Evolutionary conservation across 2,888 invertebrate species (phyloP), one percentile per base, ranked within the genome.

Genomic region (Agrochola lychnidis): DNA sequence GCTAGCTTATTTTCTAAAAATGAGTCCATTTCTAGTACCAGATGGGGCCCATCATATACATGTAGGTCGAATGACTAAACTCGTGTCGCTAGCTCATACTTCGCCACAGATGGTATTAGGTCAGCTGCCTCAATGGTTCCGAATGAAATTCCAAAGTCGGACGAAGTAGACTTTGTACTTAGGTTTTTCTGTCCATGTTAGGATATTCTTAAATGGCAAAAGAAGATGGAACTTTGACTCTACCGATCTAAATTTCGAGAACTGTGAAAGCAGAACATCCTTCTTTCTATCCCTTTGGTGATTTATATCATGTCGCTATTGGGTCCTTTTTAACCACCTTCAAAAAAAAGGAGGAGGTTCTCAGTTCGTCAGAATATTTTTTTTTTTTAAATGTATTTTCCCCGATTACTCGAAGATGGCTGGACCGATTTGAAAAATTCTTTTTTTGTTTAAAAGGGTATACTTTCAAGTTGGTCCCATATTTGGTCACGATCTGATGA

Each of bases 71-170:
- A n/a, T 36, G 53, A 48, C 25, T 45, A 14, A 57, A 45, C 61
- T 36, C 30, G 40, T 48, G n/a, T 56, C 56, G 25, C 71, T 78
- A 53, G 61, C 62, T 56, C 48, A 51, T 73, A 42, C 66, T 40
- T 36, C 36, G 53, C 48, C 79, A 56, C 66, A 78, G n/a, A 79
- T 56, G 79, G 53, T 66, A 64, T 64, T 22, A 56, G 75, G 69
- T 62, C 81, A 76, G 56, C 53, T 63, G 67, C 36, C 25, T 59
- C 56, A 73, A 51, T 51, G 30, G 67, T n/a, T 30, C 22, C 22
- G 30, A 56, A 79, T 36, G 42, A 36, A 73, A 73, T 79, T 57
- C 42, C 62, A 14, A 73, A 53, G 59, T 30, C 12, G 40, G 4
- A 45, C 5, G 7, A 62, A 25, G 19, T 40, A 16, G 36, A 22